Percentiles rank a stretch among this genome's conserved stretches.
phyloP scores from a whole-genome alignment of 2,888 invertebrate genomes.

The Pelosia muscerda region DNA sequence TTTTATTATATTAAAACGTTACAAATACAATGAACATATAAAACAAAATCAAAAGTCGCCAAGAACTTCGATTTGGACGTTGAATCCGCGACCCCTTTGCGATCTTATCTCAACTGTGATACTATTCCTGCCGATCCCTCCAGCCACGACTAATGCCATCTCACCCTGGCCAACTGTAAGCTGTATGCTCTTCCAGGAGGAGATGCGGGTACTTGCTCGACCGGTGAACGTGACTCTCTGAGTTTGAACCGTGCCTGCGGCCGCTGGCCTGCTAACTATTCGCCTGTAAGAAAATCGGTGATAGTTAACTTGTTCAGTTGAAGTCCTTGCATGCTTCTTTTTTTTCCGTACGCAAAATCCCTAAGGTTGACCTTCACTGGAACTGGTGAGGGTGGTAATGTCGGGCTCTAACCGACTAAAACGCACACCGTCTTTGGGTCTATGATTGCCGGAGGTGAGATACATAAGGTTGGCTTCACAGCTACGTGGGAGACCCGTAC shows the following conservation, averaged over 20 bases:
- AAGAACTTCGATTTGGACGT: not conserved
- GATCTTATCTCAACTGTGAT: not conserved
- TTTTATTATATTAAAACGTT: too few relatives aligned
- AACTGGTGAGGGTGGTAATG: too few relatives aligned
- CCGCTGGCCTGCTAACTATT: not conserved
- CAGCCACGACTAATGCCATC: not conserved
- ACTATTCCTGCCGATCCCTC: not conserved
- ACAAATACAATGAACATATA: too few relatives aligned
- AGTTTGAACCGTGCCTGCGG: not conserved
- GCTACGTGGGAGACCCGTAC: too few relatives aligned
- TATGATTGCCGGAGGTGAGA: too few relatives aligned
- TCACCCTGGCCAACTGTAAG: not conserved
- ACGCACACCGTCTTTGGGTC: too few relatives aligned
- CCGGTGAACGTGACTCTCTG: not conserved
- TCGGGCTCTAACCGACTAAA: too few relatives aligned
- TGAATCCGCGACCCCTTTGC: not conserved
- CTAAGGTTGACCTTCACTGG: too few relatives aligned
- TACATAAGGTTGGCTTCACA: too few relatives aligned
- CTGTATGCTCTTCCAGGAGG: not conserved
- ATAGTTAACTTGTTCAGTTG: not conserved
- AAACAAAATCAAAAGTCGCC: not conserved
- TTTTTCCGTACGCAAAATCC: too few relatives aligned
- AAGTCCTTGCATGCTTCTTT: too few relatives aligned
- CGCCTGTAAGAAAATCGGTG: not conserved
- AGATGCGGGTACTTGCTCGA: slow-evolving; percentile 4